These are phyloP conservation scores for Schizopygopsis pylzovi DNA, from an alignment of 2,797 vertebrate species.

Conservation along the genomic window DNA sequence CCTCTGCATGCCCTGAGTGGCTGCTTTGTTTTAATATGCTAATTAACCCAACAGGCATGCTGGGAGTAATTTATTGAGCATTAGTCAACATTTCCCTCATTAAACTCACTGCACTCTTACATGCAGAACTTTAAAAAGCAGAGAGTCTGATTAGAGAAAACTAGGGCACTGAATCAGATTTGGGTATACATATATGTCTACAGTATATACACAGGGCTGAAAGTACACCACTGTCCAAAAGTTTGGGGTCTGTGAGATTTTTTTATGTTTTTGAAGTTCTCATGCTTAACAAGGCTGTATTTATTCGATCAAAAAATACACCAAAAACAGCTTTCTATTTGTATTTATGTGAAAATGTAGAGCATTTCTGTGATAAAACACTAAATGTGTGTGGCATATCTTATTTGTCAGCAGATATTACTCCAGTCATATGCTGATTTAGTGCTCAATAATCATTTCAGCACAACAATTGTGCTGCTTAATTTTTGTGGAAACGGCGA, in stretches of 20 bases:
- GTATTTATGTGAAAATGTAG: background rate
- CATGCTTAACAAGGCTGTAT: no score
- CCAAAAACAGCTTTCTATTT: no score
- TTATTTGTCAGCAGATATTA: background rate
- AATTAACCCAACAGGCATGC: slow-evolving; percentile 67
- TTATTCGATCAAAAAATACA: no score
- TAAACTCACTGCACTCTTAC: slow-evolving; percentile 54
- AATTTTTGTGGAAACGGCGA: no score
- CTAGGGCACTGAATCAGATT: slow-evolving; percentile 20
- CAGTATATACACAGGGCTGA: background rate
- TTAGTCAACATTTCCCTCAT: slow-evolving; percentile 66
- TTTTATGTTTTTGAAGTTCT: no score
- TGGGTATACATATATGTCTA: background rate
- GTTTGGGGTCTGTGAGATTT: no score
- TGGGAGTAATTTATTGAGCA: slow-evolving; percentile 67
- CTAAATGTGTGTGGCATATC: background rate
- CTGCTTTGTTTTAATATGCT: slow-evolving; percentile 63
- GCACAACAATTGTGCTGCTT: no score
- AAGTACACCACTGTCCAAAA: background rate
- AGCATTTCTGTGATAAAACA: background rate
- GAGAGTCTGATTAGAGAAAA: slow-evolving; percentile 35
- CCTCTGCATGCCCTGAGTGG: slow-evolving; percentile 58
- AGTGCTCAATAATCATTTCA: background rate
- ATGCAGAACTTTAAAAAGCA: slow-evolving; percentile 46
- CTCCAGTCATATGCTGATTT: background rate